phyloP scores from a whole-genome alignment of 2,113 vertebrate species.

The Antigone vipio region DNA sequence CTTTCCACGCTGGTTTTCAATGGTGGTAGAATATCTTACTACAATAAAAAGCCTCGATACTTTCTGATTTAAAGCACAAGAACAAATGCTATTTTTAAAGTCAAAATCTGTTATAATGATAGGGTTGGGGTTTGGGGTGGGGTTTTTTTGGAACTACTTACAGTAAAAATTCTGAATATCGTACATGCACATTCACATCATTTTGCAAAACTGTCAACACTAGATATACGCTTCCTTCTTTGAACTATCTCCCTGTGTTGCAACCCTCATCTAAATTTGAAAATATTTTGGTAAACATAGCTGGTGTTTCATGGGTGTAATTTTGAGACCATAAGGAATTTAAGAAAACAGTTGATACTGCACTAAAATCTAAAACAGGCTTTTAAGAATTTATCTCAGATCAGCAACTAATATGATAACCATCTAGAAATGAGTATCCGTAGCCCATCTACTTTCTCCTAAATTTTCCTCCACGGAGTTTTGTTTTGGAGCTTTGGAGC shows the following conservation, averaged over 20 bases:
- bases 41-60: not conserved
- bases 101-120: constrained; percentile 35
- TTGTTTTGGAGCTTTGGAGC: not conserved
- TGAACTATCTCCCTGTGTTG: constrained; percentile 34
- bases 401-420: not conserved
- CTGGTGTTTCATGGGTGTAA: constrained; percentile 41
- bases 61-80: not conserved
- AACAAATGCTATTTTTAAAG: constrained; percentile 46
- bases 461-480: not conserved
- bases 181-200: constrained; percentile 4
- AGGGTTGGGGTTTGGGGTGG: not conserved
- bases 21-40: not conserved
- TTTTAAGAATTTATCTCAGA: constrained; percentile 5
- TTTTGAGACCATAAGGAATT: constrained; percentile 48
- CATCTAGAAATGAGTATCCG: not conserved
- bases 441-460: not conserved
- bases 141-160: not conserved
- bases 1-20: not conserved
- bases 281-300: constrained; percentile 63
- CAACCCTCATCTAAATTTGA: constrained; percentile 44
- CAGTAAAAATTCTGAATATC: constrained; percentile 4
- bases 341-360: constrained; percentile 42
- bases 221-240: constrained; percentile 3
- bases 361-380: constrained; percentile 22
- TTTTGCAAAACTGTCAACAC: constrained; percentile 51